These are phyloP conservation scores for Monochamus saltuarius DNA, from an alignment of 1,140 invertebrate genomes.

Conservation along the genomic window DNA sequence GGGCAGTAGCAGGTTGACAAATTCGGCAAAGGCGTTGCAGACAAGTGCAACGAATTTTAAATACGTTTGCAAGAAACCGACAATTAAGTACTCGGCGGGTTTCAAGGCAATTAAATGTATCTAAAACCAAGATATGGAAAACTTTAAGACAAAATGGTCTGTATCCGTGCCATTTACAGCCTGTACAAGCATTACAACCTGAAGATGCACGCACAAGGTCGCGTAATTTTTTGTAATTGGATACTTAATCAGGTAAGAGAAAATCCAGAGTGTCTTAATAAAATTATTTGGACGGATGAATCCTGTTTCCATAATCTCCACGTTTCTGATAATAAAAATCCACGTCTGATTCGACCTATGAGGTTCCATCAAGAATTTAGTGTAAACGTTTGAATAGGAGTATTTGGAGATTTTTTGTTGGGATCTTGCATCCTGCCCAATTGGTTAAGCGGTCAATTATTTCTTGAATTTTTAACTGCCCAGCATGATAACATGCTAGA, in stretches of 20 bases:
- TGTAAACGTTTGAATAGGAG: conserved; percentile 14
- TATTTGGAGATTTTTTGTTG: conserved; percentile 5
- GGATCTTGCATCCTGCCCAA: conserved; percentile 2
- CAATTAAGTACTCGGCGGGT: background rate
- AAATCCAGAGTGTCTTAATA: background rate
- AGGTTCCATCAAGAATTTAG: conserved; percentile 8
- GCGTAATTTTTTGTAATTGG: conserved; percentile 4
- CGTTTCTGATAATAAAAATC: conserved; percentile 5
- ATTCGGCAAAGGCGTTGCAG: too few relatives aligned
- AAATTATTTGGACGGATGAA: background rate
- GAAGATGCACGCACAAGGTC: conserved; percentile 1
- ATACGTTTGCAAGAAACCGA: conserved; percentile 4
- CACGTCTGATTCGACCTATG: background rate
- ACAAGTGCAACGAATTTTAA: background rate
- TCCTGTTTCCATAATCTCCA: background rate
- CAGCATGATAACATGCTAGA: conserved; percentile 8
- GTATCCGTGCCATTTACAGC: background rate
- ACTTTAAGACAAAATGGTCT: conserved; percentile 12
- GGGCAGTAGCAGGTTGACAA: too few relatives aligned
- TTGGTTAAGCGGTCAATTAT: conserved; percentile 1
- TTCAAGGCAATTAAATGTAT: conserved; percentile 4
- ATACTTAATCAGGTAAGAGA: conserved; percentile 1
- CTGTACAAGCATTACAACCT: conserved; percentile 7
- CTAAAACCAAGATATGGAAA: background rate
- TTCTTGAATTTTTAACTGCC: conserved; percentile 14